A percentile compares a stretch with the other conserved stretches of the same genome.
Evolutionary conservation across 92 coral and sea anemone genomes (phyloP).

Genomic region (Epizoanthus stellaris): DNA sequence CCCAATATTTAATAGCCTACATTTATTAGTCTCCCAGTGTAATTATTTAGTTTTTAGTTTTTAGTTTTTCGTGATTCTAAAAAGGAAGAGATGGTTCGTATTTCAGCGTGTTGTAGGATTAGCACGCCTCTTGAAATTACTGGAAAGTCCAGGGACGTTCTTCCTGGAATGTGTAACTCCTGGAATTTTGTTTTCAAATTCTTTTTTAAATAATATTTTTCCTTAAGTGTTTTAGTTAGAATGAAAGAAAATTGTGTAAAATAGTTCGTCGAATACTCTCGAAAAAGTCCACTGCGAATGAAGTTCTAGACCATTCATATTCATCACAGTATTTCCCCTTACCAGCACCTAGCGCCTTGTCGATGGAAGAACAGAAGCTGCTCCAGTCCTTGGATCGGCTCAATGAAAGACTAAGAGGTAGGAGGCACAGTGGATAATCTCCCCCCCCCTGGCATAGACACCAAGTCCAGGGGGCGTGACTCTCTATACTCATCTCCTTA

Average conservation of each 20-base stretch:
- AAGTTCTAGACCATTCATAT: not conserved
- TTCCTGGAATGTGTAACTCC: not conserved
- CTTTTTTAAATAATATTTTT: not conserved
- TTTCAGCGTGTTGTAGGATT: too few species aligned
- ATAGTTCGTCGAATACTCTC: too few species aligned
- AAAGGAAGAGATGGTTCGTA: too few species aligned
- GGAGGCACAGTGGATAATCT: not conserved
- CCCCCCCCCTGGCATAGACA: not conserved
- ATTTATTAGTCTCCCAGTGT: too few species aligned
- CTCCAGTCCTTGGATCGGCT: conserved; percentile 93
- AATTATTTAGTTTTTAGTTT: too few species aligned
- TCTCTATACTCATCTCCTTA: not conserved
- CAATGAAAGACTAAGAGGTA: conserved; percentile 94
- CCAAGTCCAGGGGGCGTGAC: not conserved
- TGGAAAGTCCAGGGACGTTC: too few species aligned
- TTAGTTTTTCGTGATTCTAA: too few species aligned
- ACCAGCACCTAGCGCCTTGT: conserved; percentile 92
- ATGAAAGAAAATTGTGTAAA: not conserved
- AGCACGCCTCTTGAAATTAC: too few species aligned
- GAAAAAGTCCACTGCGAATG: not conserved
- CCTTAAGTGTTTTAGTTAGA: too few species aligned
- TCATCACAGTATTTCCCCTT: not conserved
- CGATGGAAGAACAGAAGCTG: conserved; percentile 92
- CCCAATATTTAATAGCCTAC: too few species aligned
- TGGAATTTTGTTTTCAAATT: not conserved